Evolutionary conservation across 2,888 invertebrate species (phyloP), one percentile per base, ranked within the genome.

Genomic region (Leptopilina syphax): DNA sequence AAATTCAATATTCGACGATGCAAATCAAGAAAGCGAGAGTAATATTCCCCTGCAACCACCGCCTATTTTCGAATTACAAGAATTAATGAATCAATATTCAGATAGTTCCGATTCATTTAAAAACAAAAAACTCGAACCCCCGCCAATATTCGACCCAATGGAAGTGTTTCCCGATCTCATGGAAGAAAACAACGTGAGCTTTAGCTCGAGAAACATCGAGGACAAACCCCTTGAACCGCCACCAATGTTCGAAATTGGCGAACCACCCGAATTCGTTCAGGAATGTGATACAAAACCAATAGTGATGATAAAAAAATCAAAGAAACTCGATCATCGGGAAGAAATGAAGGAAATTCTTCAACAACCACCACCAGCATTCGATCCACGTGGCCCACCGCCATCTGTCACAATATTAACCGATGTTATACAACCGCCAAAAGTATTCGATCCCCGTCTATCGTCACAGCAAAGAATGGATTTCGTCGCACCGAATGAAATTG

Each of bases 381-480:
- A 88, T 76, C 84, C 86, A 5, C 81, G 82, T 2, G 84, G 84
- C 57, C 57, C 73, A 50, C 65, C 82, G 7, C 77, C 66, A 0
- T 54, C 81, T 1, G 80, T 81, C 34, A 27, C 70, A 1, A 76
- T 76, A 2, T n/a, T 47, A 1, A 66, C 27, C 7, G 68, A 79
- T 47, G 54, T 85, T 18, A 78, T 85, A 1, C 87, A 87, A 63
- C 83, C 85, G n/a, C 84, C 87, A 13, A 79, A 84, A 3, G 78
- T 80, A 1, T 89, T 88, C 57, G 86, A 89, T 82, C 88, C 87
- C 0, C 81, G 87, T 50, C 78, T 86, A 8, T 82, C 84, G 0
- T 70, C 82, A 3, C 82, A 77, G 1, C 84, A 86, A 24, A 81
- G 86, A n/a, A 81, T 81, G 1, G 65, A 79, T 4, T 57, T 85